phyloP scores from a whole-genome alignment of 2,113 vertebrate genomes.

The Pitta sordida region DNA sequence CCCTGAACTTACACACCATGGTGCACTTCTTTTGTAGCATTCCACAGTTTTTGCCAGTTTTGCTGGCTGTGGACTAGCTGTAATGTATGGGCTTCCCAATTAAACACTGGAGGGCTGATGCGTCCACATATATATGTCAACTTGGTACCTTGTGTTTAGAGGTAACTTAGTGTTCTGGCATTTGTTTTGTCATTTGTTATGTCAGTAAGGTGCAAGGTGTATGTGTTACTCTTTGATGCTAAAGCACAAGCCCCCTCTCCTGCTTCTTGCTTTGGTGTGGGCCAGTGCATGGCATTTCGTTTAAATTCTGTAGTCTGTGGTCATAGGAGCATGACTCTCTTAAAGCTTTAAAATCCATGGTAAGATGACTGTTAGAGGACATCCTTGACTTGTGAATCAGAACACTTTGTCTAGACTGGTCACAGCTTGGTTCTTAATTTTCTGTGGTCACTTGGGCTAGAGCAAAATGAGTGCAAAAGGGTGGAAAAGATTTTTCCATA shows the following conservation, averaged over 20 bases:
- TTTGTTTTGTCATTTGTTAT: not conserved
- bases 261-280: not conserved
- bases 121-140: fast-evolving
- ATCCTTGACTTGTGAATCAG: not conserved
- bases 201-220: not conserved
- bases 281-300: not conserved
- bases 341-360: not conserved
- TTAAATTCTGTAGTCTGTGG: not conserved
- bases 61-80: not conserved
- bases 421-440: not conserved
- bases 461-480: not conserved
- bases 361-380: not conserved
- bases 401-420: not conserved
- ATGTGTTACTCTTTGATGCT: not conserved
- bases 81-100: not conserved
- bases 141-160: not conserved
- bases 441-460: not conserved
- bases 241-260: not conserved
- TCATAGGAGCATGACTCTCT: not conserved
- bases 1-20: fast-evolving
- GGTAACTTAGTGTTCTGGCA: not conserved
- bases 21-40: not conserved
- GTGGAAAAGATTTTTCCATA: not conserved
- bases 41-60: not conserved
- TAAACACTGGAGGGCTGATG: not conserved